Evolutionary conservation across 2,888 invertebrate species (phyloP), one percentile per base, ranked within the genome.

Genomic region (Oegoconia quadripuncta): DNA sequence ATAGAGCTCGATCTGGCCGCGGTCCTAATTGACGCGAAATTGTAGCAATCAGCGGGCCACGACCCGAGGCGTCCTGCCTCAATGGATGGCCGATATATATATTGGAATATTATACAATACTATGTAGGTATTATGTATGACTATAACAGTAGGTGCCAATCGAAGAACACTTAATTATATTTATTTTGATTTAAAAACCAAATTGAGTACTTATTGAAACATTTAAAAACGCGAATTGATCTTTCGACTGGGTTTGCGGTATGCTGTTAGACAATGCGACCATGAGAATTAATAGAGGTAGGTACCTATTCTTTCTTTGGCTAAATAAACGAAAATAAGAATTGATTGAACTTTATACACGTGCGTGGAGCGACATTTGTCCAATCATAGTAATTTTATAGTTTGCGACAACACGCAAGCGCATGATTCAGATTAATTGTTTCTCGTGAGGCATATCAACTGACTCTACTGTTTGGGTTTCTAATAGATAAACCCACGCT

Each of bases 401-500:
- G 59, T 56, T 52, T 50, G 52, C 50, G 51, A 59, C 44, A 50
- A 57, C 70, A 72, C 67, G 69, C 70, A 64, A 73, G 56, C 47
- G 50, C 57, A 62, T 63, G 58, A 74, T 72, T 66, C 60, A 48
- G 63, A 3, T 20, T 73, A 75, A 78, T 78, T 76, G 67, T 63
- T 66, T 61, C 63, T 64, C 71, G 61, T 64, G 65, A 61, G 55
- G 39, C 58, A 55, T 52, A 12, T 58, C 52, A 46, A 47, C 43
- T 15, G 61, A 63, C 56, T 58, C 62, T 52, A 55, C 53, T 59
- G 53, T 53, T 50, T 55, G 44, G 41, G 42, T 48, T 44, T 41
- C 43, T 66, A 62, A 63, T 66, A 51, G 58, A 54, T 49, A 44
- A 55, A 46, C 70, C 73, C 74, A 76, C 74, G 71, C 71, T 54